Conservation (phyloP, 2,113 vertebrate genomes). For the Channa argus region DNA sequence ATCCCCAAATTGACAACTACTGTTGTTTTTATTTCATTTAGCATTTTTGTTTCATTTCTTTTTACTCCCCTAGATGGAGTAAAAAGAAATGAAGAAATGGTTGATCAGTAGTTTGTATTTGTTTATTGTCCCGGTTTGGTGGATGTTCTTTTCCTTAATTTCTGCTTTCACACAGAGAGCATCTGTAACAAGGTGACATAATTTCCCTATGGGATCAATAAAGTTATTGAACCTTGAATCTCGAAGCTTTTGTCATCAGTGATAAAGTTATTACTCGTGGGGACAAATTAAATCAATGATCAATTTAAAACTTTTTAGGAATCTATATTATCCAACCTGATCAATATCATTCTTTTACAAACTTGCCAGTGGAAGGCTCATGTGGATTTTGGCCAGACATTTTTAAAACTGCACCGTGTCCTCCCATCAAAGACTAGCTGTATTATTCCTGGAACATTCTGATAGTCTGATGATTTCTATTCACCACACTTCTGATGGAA, state of each 20-base stretch:
- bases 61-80: too few relatives aligned
- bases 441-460: conserved; percentile 35
- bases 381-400: neutral
- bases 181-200: too few relatives aligned
- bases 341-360: conserved; percentile 3
- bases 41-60: too few relatives aligned
- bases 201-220: too few relatives aligned
- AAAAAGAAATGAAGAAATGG: too few relatives aligned
- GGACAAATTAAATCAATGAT: neutral
- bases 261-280: neutral
- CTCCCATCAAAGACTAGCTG: conserved; percentile 16
- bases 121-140: too few relatives aligned
- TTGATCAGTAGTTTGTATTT: too few relatives aligned
- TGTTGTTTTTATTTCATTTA: too few relatives aligned
- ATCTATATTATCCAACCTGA: neutral
- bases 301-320: neutral
- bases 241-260: neutral
- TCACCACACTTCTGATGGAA: conserved; percentile 38
- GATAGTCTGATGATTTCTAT: conserved; percentile 44
- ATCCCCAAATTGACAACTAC: too few relatives aligned
- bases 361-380: conserved; percentile 1
- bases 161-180: too few relatives aligned
- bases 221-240: too few relatives aligned
- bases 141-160: too few relatives aligned
- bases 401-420: conserved; percentile 4